A percentile compares a stretch with the other conserved stretches of the same genome.
Conservation (phyloP, 2,888 invertebrate species). For the Zaprionus obscuricornis region DNA sequence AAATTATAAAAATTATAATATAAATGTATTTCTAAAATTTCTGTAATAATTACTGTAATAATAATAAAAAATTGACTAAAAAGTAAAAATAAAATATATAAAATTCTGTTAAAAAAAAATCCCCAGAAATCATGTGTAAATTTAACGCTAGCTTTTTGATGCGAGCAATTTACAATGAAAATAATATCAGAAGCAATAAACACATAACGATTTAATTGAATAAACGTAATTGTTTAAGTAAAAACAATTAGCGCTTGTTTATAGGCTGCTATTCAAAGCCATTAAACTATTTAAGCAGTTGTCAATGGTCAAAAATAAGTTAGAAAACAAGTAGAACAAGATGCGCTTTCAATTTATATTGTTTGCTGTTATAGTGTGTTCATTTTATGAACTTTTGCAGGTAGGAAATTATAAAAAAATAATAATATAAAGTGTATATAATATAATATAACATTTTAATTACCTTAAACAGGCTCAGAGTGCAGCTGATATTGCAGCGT, state of each 20-base stretch:
- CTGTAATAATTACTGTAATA: too few relatives aligned
- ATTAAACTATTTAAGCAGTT: slow-evolving; percentile 42
- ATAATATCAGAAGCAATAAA: slow-evolving; percentile 36
- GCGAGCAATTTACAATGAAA: slow-evolving; percentile 7
- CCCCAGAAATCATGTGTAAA: slow-evolving; percentile 5
- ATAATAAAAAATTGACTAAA: too few relatives aligned
- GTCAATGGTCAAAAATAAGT: background rate
- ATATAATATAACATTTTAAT: background rate
- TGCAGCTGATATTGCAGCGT: slow-evolving; percentile 50
- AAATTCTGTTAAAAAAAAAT: slow-evolving; percentile 4
- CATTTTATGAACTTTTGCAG: slow-evolving; percentile 15
- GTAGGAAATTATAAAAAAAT: slow-evolving; percentile 23
- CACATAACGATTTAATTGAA: slow-evolving; percentile 54
- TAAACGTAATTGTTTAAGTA: background rate
- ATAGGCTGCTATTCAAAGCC: background rate
- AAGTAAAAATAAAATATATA: background rate
- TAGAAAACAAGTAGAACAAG: slow-evolving; percentile 8
- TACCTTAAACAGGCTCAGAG: slow-evolving; percentile 34
- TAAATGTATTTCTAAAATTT: too few relatives aligned
- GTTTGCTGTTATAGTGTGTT: slow-evolving; percentile 16
- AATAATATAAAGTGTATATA: background rate
- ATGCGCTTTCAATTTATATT: slow-evolving; percentile 34
- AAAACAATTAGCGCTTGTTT: too few relatives aligned
- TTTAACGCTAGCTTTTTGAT: slow-evolving; percentile 31
- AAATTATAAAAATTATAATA: too few relatives aligned